Evolutionary conservation across 2,113 vertebrate genomes (phyloP), one percentile per base, ranked within the genome.

Genomic region (Rhadina sibilatrix): DNA sequence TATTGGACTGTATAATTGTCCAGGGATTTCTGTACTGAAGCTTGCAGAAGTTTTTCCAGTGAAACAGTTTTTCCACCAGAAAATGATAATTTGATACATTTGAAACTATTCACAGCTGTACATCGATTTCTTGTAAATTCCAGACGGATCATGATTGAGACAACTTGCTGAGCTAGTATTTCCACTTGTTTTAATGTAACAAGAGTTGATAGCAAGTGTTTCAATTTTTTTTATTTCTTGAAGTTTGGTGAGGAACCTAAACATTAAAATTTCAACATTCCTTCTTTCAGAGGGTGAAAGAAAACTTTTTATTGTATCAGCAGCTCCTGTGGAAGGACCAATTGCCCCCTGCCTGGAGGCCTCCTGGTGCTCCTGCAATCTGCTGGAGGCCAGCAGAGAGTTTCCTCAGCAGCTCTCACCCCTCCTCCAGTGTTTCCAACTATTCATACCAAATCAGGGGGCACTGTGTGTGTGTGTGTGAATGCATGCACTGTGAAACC

Each of bases 21-120:
- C 68, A 61, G 76, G 76, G 88, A 93, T 78, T 93, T 94, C 84
- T 90, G 79, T 63, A 83, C 84, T 87, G 81, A 88, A 89, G 60
- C 56, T 83, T 83, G 72, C 52, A 93, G 56, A 90, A 95, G 21
- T 74, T 95, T 92, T 96, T 93, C 75, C 68, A 74, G 54, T 83
- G 70, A 74, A 97, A 85, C 69, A 72, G 30, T 91, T 94, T 89
- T 94, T 95, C 87, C 70, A 90, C 79, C 50, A 85, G 71, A 94
- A 93, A 93, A 94, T 60, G 90, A 91, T 95, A 82, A 92, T 81
- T 90, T 90, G 69, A 94, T 94, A 88, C 89, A 90, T 92, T 22
- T 70, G 92, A 96, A 96, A 70, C 76, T 70, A 89, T 92, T 83
- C 79, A 95, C 61, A 83, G 79, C 44, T 70, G 44, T 53, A 88